A percentile compares a stretch with the other conserved stretches of the same genome.
These are phyloP conservation scores for Chelonus formosanus DNA, from an alignment of 2,888 invertebrate species.

Conservation along the genomic window DNA sequence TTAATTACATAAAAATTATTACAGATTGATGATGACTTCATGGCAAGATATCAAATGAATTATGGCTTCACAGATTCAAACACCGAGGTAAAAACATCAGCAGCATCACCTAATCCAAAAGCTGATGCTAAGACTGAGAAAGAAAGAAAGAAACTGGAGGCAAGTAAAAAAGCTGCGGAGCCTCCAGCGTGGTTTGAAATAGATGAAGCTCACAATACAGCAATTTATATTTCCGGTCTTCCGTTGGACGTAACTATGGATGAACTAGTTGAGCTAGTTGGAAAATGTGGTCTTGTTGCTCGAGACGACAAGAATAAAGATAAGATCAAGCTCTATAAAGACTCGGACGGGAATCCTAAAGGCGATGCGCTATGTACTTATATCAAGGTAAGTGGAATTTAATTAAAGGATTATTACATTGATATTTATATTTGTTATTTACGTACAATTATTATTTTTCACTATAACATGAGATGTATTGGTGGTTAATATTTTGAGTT, in stretches of 20 bases:
- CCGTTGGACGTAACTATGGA: slow-evolving; percentile 89
- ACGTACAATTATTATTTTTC: too few relatives aligned
- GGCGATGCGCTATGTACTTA: slow-evolving; percentile 97
- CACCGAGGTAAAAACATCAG: slow-evolving; percentile 27
- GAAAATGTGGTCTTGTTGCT: slow-evolving; percentile 95
- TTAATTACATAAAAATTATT: slow-evolving; percentile 35
- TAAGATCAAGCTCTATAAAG: slow-evolving; percentile 92
- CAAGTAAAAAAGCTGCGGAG: slow-evolving; percentile 66
- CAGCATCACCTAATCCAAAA: slow-evolving; percentile 26
- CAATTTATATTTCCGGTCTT: slow-evolving; percentile 94
- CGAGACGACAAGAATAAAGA: slow-evolving; percentile 83
- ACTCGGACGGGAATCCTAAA: slow-evolving; percentile 82
- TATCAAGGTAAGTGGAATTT: slow-evolving; percentile 76
- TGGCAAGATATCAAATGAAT: slow-evolving; percentile 94
- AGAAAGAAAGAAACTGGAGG: slow-evolving; percentile 55
- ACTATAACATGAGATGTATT: too few relatives aligned
- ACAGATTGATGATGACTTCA: slow-evolving; percentile 91
- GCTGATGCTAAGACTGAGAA: slow-evolving; percentile 44
- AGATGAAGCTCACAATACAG: slow-evolving; percentile 87
- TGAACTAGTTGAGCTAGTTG: slow-evolving; percentile 91
- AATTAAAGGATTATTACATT: background rate
- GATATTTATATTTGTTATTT: too few relatives aligned
- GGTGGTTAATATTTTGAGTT: too few relatives aligned
- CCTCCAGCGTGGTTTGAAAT: slow-evolving; percentile 91
- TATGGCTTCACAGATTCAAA: slow-evolving; percentile 85